Percentiles rank a stretch among this genome's conserved stretches.
Conservation (phyloP, 2,113 vertebrate genomes). For the Pollachius pollachius region DNA sequence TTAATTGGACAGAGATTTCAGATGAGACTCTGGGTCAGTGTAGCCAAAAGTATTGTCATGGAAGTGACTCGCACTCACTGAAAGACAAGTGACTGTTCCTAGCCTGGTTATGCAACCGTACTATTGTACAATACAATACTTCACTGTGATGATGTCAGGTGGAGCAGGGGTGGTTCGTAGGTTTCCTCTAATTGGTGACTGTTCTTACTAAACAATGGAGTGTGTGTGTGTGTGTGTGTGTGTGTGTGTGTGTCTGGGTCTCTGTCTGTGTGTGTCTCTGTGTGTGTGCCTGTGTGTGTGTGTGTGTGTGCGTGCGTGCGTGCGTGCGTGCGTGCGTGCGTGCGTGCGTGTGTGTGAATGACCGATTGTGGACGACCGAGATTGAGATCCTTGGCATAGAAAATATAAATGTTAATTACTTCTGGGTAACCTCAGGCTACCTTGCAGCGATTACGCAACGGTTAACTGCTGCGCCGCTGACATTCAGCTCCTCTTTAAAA, state of each 20-base stretch:
- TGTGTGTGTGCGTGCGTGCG: not conserved
- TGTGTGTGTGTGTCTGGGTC: too few species aligned
- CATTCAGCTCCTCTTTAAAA: not conserved
- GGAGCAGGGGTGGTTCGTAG: constrained; percentile 26
- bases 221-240: not conserved
- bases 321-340: too few species aligned
- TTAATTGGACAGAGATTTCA: constrained; percentile 26
- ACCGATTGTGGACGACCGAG: constrained; percentile 8
- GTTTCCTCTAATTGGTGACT: constrained; percentile 36
- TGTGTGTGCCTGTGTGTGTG: not conserved
- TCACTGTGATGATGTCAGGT: constrained; percentile 31
- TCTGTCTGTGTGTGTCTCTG: too few species aligned
- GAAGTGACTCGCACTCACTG: constrained; percentile 17
- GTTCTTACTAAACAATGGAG: constrained; percentile 42
- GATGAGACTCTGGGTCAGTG: constrained; percentile 1
- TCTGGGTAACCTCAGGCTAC: constrained; percentile 28
- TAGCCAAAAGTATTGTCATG: constrained; percentile 22
- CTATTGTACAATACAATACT: constrained; percentile 7
- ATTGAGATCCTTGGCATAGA: constrained; percentile 22
- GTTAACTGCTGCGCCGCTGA: not conserved
- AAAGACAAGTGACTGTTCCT: constrained; percentile 29
- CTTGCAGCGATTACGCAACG: constrained; percentile 20
- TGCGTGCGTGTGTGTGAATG: too few species aligned
- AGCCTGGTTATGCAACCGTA: constrained; percentile 29
- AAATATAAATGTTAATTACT: constrained; percentile 49